Evolutionary conservation across 2,888 invertebrate genomes (phyloP).

Genomic region (Oxycera nigricornis): DNA sequence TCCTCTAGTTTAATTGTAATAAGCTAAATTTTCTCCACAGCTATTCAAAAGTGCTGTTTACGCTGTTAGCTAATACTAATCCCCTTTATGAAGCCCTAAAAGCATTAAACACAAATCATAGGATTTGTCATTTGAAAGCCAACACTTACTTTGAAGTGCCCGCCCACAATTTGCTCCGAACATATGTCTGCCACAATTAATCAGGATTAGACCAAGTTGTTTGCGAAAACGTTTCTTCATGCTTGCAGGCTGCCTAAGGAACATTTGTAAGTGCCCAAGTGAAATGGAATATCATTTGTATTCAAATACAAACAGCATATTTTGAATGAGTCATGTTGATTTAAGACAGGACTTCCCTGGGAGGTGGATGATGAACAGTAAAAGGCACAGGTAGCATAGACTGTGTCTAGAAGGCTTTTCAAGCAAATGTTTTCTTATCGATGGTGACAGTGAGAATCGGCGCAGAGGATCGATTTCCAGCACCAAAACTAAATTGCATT

Average conservation of each 20-base stretch:
- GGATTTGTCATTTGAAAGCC: constrained; percentile 46
- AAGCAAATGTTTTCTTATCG: no score
- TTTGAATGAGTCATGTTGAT: no score
- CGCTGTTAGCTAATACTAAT: constrained; percentile 7
- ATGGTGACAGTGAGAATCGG: no score
- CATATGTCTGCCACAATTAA: constrained; percentile 36
- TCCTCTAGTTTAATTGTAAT: no score
- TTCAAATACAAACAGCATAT: no score
- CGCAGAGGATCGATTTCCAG: no score
- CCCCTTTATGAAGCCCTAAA: constrained; percentile 43
- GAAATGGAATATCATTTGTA: neutral
- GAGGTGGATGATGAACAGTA: no score
- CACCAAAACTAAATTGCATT: no score
- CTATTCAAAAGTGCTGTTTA: neutral
- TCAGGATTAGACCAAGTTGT: constrained; percentile 34
- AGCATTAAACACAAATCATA: constrained; percentile 45
- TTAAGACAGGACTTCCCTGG: no score
- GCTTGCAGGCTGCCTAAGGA: neutral
- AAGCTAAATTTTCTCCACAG: neutral
- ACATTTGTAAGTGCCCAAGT: neutral
- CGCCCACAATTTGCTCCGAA: constrained; percentile 34
- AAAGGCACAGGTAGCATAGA: no score
- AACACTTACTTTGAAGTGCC: constrained; percentile 22
- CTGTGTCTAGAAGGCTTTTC: no score
- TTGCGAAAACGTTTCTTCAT: constrained; percentile 5